Conservation (phyloP, 2,797 vertebrate species). For the Propithecus perrieri region DNA sequence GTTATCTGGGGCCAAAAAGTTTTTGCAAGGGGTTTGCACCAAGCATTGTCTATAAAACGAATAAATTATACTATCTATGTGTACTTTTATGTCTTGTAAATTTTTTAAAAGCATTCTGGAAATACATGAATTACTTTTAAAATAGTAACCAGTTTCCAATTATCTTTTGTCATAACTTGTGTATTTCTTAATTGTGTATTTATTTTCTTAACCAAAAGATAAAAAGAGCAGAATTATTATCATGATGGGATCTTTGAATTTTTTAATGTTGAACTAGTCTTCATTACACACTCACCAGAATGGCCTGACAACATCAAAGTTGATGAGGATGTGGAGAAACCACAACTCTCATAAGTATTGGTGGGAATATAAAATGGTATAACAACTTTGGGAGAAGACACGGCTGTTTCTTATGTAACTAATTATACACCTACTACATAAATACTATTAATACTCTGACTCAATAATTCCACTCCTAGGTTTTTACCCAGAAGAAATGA, state of each 20-base stretch:
- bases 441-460: not conserved
- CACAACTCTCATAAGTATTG: not conserved
- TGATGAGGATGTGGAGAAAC: not conserved
- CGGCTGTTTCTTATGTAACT: not conserved
- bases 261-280: not conserved
- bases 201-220: constrained; percentile 7
- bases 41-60: not conserved
- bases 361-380: not conserved
- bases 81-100: not conserved
- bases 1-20: not conserved
- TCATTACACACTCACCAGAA: not conserved
- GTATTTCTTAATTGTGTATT: not conserved
- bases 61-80: not conserved
- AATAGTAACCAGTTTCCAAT: not conserved
- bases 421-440: not conserved
- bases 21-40: not conserved
- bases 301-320: not conserved
- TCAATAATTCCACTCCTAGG: not conserved
- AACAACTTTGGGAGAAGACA: not conserved
- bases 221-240: not conserved
- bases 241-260: not conserved
- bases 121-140: not conserved
- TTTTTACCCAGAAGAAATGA: not conserved
- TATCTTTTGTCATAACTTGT: not conserved
- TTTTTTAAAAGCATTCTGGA: not conserved